Percentiles rank a stretch among this genome's conserved stretches.
Conservation (phyloP, 2,888 invertebrate species). For the Prostheceraeus crozeri region DNA sequence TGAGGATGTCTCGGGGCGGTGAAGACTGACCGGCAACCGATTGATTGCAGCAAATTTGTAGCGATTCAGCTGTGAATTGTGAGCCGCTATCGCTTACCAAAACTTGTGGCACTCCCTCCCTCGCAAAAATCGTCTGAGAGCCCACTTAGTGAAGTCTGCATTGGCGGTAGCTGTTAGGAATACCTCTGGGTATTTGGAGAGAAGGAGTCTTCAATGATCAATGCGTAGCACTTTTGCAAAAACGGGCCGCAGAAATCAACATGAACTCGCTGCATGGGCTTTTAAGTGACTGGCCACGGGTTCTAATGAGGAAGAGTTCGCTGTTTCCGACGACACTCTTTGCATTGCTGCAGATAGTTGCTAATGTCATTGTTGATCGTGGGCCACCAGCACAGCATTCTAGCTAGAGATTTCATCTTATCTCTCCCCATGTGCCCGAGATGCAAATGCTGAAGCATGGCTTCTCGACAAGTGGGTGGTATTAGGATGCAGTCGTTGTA, state of each 20-base stretch:
- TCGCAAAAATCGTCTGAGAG: conserved; percentile 2
- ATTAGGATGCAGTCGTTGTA: background rate
- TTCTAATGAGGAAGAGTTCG: background rate
- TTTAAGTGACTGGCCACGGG: conserved; percentile 6
- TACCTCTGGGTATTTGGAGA: no score
- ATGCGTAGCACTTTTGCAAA: no score
- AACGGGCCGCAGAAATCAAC: conserved; percentile 24
- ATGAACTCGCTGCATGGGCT: conserved; percentile 14
- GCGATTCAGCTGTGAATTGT: conserved; percentile 13
- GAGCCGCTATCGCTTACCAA: conserved; percentile 22
- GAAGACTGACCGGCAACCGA: conserved; percentile 16
- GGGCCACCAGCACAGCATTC: no score
- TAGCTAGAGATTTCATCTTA: conserved; percentile 19
- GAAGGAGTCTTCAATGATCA: no score
- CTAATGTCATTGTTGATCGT: no score
- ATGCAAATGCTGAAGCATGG: conserved; percentile 12
- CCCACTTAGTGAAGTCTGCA: no score
- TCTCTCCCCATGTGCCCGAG: conserved; percentile 15
- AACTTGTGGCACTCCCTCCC: conserved; percentile 28
- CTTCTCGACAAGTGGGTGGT: conserved; percentile 9
- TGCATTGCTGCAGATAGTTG: no score
- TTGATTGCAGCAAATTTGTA: conserved; percentile 26
- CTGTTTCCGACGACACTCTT: no score
- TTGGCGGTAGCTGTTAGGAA: no score
- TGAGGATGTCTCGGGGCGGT: conserved; percentile 10